Conservation (phyloP, 1,140 invertebrate species). For the Alviniconcha marisindica region DNA sequence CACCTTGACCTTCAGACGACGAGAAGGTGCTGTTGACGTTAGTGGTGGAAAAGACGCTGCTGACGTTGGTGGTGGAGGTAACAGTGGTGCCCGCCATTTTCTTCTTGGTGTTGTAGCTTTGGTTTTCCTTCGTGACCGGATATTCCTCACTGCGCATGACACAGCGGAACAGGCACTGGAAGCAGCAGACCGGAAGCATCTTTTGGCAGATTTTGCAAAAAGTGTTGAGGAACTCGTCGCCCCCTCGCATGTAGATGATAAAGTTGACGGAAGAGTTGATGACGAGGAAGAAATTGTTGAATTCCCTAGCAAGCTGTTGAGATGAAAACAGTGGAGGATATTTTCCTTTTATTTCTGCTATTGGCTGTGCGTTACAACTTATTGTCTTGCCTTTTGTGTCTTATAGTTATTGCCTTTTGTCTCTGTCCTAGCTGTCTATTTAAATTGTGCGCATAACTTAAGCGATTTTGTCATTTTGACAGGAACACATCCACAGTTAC, state of each 20-base stretch:
- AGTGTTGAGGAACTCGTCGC: neutral
- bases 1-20: too few relatives aligned
- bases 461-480: too few relatives aligned
- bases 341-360: too few relatives aligned
- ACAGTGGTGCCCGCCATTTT: neutral
- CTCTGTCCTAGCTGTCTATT: too few relatives aligned
- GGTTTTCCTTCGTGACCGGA: neutral
- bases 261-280: constrained; percentile 22
- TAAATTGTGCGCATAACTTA: too few relatives aligned
- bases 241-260: constrained; percentile 18
- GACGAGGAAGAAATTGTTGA: neutral
- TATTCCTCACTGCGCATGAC: constrained; percentile 2
- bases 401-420: too few relatives aligned
- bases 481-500: too few relatives aligned
- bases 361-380: too few relatives aligned
- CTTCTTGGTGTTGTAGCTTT: neutral
- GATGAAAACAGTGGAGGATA: neutral
- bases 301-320: neutral
- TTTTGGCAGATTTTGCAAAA: neutral
- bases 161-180: constrained; percentile 12
- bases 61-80: neutral
- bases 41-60: neutral
- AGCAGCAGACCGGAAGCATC: neutral
- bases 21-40: too few relatives aligned
- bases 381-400: too few relatives aligned